phyloP scores from a whole-genome alignment of 2,797 vertebrate genomes.

The Melanotaenia maccullochi region DNA sequence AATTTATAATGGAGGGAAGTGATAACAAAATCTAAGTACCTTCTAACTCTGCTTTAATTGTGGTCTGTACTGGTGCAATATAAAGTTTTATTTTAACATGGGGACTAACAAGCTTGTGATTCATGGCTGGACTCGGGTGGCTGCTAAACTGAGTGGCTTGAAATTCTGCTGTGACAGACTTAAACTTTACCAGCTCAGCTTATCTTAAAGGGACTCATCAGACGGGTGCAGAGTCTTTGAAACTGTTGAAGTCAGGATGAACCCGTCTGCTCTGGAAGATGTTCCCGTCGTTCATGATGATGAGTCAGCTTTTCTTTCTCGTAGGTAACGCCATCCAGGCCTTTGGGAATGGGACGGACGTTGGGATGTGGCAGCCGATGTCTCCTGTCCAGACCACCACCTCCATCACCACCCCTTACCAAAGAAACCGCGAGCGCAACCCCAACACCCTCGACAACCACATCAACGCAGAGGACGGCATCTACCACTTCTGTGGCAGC shows the following conservation, averaged over 20 bases:
- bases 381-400: constrained; percentile 87
- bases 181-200: constrained; percentile 9
- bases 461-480: constrained; percentile 80
- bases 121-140: constrained; percentile 20
- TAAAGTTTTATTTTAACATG: constrained; percentile 52
- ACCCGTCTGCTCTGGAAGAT: too few relatives aligned
- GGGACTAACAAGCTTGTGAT: constrained; percentile 47
- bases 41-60: constrained; percentile 69
- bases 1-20: constrained; percentile 66
- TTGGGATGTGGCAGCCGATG: constrained; percentile 88
- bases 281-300: not conserved
- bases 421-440: constrained; percentile 75
- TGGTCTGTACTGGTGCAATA: constrained; percentile 44
- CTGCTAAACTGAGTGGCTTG: constrained; percentile 20
- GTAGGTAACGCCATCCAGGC: constrained; percentile 92
- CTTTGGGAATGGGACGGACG: constrained; percentile 94
- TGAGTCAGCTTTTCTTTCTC: not conserved
- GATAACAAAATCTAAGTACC: constrained; percentile 69
- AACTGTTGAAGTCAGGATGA: not conserved
- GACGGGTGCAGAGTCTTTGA: not conserved
- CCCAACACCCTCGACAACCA: constrained; percentile 84
- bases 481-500: constrained; percentile 91
- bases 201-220: not conserved
- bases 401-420: constrained; percentile 84
- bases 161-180: constrained; percentile 1